Base-by-base conservation (phyloP, 2,888 invertebrate genomes). In the Bombylius discolor region DNA sequence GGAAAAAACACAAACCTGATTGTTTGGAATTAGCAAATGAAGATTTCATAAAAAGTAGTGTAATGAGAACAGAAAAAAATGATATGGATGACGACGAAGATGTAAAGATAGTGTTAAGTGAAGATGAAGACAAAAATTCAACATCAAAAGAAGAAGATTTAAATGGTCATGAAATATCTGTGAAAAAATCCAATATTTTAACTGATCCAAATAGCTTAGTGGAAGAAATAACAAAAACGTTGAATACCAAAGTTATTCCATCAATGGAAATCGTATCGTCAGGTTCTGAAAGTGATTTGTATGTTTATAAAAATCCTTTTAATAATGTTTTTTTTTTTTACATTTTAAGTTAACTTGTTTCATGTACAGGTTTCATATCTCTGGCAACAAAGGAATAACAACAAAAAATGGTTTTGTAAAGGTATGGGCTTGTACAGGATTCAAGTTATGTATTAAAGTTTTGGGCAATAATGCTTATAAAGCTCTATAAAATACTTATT, bases 221-320 rank as follows among this genome's bases (percentile, higher is more conserved):
- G 23, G 74, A 77, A 53, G 76, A 75, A 66, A 75, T 79, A 45
- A 72, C 76, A 5, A 72, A 74, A 59, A 78, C 74, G 60, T 65
- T 71, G 68, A 67, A 73, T 53, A 68, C 68, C 44, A 71, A 72
- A 60, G 67, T 68, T 8, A 56, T 70, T 56, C 68, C 74, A 13
- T 71, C 79, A 5, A 69, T 82, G 63, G 84, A 84, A 67, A 77
- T 82, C 23, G 79, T 83, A 60, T 84, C 84, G n/a, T 85, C 84
- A 0, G 81, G 80, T 60, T 82, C 82, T 34, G 84, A 82, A 51
- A 80, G 81, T 64, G 82, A 81, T 64, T 73, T 73, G 74, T 73
- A 65, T 65, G 72, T 60, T 53, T 49, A 32, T 13, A 23, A 23
- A 23, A 23, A 23, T 23, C 23, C 23, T 23, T 23, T 23, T 1